Conservation (phyloP, 2,797 vertebrate genomes). For the Podarcis lilfordi region DNA sequence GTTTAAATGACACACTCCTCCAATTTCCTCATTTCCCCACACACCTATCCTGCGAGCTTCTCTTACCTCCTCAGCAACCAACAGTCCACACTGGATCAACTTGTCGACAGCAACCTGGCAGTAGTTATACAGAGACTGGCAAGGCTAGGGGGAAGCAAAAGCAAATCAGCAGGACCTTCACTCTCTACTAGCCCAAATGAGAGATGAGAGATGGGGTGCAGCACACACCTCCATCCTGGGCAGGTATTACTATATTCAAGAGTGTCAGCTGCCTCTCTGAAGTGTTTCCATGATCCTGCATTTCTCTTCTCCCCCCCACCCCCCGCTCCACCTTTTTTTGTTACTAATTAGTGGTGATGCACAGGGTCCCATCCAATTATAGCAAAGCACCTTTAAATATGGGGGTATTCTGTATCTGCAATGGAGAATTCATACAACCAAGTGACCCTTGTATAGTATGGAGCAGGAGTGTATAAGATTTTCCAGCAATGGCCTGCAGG, state of each 20-base stretch:
- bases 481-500: too few relatives aligned
- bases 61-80: constrained; percentile 90
- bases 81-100: constrained; percentile 87
- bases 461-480: too few relatives aligned
- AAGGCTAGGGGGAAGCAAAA: constrained; percentile 80
- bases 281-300: background rate
- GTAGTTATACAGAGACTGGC: constrained; percentile 82
- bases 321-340: background rate
- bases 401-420: too few relatives aligned
- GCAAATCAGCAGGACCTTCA: background rate
- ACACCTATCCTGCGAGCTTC: background rate
- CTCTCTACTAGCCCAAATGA: background rate
- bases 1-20: background rate
- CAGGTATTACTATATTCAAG: background rate
- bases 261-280: background rate
- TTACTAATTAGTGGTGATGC: background rate
- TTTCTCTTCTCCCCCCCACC: background rate
- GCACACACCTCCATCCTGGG: too few relatives aligned
- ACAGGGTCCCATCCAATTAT: background rate
- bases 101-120: constrained; percentile 89
- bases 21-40: background rate
- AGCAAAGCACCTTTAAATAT: background rate
- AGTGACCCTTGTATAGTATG: too few relatives aligned
- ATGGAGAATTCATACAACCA: too few relatives aligned
- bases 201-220: too few relatives aligned